Base-by-base conservation (phyloP, 2,888 invertebrate genomes). In the Netelia virgata region DNA sequence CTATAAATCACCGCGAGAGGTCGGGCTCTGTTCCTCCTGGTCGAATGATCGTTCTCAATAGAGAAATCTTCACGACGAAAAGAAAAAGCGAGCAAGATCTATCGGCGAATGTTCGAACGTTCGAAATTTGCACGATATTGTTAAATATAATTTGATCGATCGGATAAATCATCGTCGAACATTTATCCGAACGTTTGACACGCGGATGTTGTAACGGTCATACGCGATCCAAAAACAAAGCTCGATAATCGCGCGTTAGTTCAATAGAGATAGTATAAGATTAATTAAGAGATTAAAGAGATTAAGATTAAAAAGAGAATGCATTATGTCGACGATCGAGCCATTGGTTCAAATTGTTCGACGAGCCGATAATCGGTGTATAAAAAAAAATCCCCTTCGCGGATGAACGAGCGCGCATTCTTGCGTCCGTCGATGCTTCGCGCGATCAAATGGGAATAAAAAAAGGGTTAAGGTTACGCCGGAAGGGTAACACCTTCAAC, bases 391-490 rank as follows among this genome's bases (percentile, higher is more conserved):
- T 18, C 50, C 14, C 55, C 57, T 59, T 72, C n/a, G 69, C 72
- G 81, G 61, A 47, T 68, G 57, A 83, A 50, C 68, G 81, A 66
- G 61, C 18, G 18, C 55, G 36, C 36, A 36, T 36, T 6, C 5
- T 36, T 53, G 50, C 73, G 78, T 53, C 18, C 68, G 68, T 10
- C 78, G 18, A 70, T 47, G 43, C 53, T 76, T 55, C 41, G 18
- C 64, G 14, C 41, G 23, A 72, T 43, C 43, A 63, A 43, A 18
- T 59, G 23, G 20, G 47, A 64, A 59, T 16, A 74, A 63, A 81
- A 81, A 84, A 85, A 84, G 77, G 84, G 84, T 85, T 78, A 85
- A 85, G 82, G 82, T 68, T 85, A 82, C 74, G 73, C 55, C 63
- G 20, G 57, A 72, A 64, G 72, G 79, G 79, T 3, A 18, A 16